phyloP scores from a whole-genome alignment of 2,888 invertebrate species.

The Heliconius aoede region DNA sequence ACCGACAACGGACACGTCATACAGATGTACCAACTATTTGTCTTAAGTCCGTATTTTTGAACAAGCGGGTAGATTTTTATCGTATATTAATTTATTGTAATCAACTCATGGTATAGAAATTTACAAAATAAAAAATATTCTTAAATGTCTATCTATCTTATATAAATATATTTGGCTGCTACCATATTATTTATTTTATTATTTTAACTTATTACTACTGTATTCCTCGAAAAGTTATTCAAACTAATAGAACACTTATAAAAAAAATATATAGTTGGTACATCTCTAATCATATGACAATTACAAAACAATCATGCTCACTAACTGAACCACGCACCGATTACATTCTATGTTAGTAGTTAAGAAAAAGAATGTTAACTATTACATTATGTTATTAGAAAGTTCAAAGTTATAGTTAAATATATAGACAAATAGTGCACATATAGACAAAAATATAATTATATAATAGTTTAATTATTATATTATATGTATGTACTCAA shows the following conservation, averaged over 20 bases:
- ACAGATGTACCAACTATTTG: constrained; percentile 21
- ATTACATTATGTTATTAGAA: too few species aligned
- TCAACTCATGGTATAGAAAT: background rate
- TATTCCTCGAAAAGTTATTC: too few species aligned
- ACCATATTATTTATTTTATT: too few species aligned
- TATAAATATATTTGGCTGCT: too few species aligned
- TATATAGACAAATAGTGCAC: too few species aligned
- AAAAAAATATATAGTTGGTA: constrained; percentile 1
- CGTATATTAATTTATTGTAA: background rate
- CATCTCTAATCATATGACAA: background rate
- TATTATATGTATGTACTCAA: too few species aligned
- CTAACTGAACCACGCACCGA: background rate
- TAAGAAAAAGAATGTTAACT: background rate
- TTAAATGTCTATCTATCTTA: background rate
- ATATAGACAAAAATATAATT: background rate
- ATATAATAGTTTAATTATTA: background rate
- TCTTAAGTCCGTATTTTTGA: background rate
- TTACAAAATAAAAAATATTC: background rate
- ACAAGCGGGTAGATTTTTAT: background rate
- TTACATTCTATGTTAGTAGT: background rate
- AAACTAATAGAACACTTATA: too few species aligned
- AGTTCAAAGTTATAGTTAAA: too few species aligned
- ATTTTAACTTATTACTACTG: too few species aligned
- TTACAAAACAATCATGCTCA: constrained; percentile 7
- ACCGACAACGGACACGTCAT: constrained; percentile 47